phyloP scores from a whole-genome alignment of 2,113 vertebrate species.

The Xiphophorus hellerii region DNA sequence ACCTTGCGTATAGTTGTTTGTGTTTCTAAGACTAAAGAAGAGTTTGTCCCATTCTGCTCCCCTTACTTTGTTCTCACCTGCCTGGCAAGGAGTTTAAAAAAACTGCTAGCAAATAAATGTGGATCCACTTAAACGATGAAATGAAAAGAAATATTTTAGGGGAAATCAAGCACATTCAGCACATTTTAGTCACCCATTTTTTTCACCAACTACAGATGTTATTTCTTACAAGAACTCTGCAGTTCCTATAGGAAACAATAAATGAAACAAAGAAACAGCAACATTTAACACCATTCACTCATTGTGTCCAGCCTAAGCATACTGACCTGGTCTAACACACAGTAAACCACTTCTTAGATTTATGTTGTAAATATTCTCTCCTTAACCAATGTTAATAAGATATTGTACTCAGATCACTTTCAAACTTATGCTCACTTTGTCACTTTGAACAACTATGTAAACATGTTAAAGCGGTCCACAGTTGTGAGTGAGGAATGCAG shows the following conservation, averaged over 20 bases:
- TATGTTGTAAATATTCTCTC: neutral
- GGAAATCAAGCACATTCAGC: too few species aligned
- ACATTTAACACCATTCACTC: too few species aligned
- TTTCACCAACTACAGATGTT: too few species aligned
- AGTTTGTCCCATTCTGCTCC: neutral
- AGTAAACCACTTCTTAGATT: neutral
- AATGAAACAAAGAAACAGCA: too few species aligned
- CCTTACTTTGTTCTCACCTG: neutral
- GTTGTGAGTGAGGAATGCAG: neutral
- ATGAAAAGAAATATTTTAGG: neutral
- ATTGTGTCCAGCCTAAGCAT: too few species aligned
- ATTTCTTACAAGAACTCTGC: too few species aligned
- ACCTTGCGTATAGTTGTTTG: neutral
- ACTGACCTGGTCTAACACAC: neutral
- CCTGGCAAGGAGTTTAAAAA: neutral
- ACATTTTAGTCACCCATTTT: too few species aligned
- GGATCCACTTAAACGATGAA: neutral
- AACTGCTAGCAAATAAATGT: neutral
- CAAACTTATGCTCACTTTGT: neutral
- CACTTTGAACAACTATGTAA: neutral
- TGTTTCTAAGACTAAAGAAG: neutral
- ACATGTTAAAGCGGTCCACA: neutral
- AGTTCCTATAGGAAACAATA: too few species aligned
- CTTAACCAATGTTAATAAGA: neutral
- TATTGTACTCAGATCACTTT: neutral